Evolutionary conservation across 1,140 invertebrate genomes (phyloP).

Genomic region (Zaprionus inermis): DNA sequence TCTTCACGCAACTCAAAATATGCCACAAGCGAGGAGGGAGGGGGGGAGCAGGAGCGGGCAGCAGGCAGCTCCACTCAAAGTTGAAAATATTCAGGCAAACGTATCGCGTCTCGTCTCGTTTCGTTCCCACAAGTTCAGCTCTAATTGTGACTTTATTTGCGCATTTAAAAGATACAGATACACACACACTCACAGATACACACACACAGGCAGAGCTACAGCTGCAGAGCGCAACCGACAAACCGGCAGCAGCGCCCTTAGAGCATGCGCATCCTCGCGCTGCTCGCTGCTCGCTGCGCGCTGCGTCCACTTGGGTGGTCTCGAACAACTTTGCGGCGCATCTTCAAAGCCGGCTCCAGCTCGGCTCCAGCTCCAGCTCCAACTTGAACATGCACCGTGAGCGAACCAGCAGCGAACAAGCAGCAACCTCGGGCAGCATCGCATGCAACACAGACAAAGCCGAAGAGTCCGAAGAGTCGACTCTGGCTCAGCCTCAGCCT

Average conservation of each 20-base stretch:
- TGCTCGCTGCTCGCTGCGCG: slow-evolving; percentile 42
- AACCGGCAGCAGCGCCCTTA: slow-evolving; percentile 55
- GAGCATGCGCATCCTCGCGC: slow-evolving; percentile 40
- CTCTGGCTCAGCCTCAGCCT: not conserved
- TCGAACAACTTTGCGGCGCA: slow-evolving; percentile 83
- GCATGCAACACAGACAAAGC: slow-evolving; percentile 61
- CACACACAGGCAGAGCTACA: slow-evolving; percentile 16
- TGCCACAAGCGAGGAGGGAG: slow-evolving; percentile 31
- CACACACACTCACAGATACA: slow-evolving; percentile 23
- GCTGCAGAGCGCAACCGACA: not conserved
- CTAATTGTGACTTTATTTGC: slow-evolving; percentile 83
- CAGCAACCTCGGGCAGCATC: slow-evolving; percentile 28
- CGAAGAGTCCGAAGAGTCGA: slow-evolving; percentile 11
- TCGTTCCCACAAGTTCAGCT: slow-evolving; percentile 79
- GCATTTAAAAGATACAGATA: slow-evolving; percentile 59
- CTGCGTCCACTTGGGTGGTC: slow-evolving; percentile 81
- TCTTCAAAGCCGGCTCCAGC: slow-evolving; percentile 70
- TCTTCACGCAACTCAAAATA: slow-evolving; percentile 80
- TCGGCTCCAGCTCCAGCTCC: slow-evolving; percentile 45
- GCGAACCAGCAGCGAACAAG: slow-evolving; percentile 31
- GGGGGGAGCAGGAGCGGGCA: not conserved
- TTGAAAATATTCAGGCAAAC: slow-evolving; percentile 71
- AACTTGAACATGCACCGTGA: slow-evolving; percentile 77
- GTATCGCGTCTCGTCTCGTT: slow-evolving; percentile 41
- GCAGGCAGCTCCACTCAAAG: slow-evolving; percentile 34